Evolutionary conservation across 2,113 vertebrate species (phyloP), one percentile per base, ranked within the genome.

Genomic region (Sarotherodon lohbergeri): DNA sequence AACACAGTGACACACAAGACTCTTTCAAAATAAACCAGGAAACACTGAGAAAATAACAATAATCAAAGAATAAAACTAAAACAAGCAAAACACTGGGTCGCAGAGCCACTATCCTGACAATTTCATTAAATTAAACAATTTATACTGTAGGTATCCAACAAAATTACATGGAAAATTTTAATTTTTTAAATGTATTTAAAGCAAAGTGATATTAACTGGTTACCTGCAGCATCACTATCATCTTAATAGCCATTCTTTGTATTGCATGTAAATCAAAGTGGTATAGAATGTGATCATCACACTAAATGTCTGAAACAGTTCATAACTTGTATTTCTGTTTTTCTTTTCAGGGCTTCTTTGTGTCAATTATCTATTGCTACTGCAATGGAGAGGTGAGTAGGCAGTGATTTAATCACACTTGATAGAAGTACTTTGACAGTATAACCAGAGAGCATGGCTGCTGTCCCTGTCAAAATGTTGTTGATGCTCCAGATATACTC

Each of bases 341-440:
- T 95, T 61, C 39, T n/a, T 88, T 92, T 8, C 92, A 98, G 98
- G 98, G 98, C 11, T 98, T 98, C 91, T 98, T 98, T 92, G 98
- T 98, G 85, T 98, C 98, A 7, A 96, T 98, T 57, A 97, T 98
- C 90, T 98, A 98, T 80, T 98, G 98, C 89, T 98, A 97, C 94
- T 98, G 98, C 93, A 98, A 98, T 9, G 97, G 97, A 89, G 98
- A 98, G 97, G 98, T 98, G 93, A 96, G 97, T 93, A n/a, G 6
- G 61, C 13, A 12, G 1, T 52, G 57, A 32, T 54, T 41, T 39
- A 0, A 3, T 46, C 22, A 9, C 3, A 4, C 39, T 46, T 16
- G 8, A 2, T 17, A 10, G 41, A 36, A 11, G 59, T 0, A 6
- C 43, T 71, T 43, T 22, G n/a, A 43, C 16, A 78, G 14, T 32